Conservation (phyloP, 92 coral and sea anemone genomes). For the Desmophyllum pertusum region DNA sequence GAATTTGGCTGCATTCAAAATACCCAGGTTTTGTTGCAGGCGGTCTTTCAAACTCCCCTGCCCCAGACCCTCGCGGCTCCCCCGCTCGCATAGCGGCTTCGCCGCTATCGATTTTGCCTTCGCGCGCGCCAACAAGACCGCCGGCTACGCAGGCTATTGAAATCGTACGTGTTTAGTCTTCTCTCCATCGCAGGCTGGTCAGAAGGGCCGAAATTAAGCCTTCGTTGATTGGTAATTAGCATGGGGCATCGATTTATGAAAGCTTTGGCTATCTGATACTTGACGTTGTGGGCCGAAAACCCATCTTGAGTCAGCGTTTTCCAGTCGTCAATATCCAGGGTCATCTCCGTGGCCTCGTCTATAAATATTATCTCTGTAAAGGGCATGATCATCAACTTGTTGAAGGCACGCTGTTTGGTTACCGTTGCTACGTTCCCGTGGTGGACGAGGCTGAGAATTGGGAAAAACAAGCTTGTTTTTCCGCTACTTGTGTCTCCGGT, state of each 20-base stretch:
- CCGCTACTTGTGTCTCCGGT: neutral
- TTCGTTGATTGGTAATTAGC: neutral
- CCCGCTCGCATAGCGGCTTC: neutral
- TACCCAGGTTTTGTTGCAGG: no score
- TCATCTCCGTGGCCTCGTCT: neutral
- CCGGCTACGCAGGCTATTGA: constrained; percentile 33
- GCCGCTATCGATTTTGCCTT: constrained; percentile 32
- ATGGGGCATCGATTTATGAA: constrained; percentile 15
- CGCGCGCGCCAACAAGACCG: no score
- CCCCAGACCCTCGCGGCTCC: no score
- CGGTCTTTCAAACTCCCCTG: no score
- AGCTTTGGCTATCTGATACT: neutral
- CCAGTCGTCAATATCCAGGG: neutral
- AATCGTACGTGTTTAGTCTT: constrained; percentile 6
- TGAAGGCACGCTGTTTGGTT: neutral
- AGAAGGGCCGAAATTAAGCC: neutral
- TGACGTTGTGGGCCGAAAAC: neutral
- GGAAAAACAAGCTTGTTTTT: neutral
- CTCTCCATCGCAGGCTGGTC: constrained; percentile 10
- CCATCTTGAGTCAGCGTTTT: neutral
- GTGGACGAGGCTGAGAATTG: neutral
- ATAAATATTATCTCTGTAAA: constrained; percentile 1
- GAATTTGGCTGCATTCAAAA: no score
- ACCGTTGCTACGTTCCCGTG: neutral
- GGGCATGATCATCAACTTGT: neutral